Base-by-base conservation (phyloP, 2,888 invertebrate species). In the Lasioglossum villosulum region DNA sequence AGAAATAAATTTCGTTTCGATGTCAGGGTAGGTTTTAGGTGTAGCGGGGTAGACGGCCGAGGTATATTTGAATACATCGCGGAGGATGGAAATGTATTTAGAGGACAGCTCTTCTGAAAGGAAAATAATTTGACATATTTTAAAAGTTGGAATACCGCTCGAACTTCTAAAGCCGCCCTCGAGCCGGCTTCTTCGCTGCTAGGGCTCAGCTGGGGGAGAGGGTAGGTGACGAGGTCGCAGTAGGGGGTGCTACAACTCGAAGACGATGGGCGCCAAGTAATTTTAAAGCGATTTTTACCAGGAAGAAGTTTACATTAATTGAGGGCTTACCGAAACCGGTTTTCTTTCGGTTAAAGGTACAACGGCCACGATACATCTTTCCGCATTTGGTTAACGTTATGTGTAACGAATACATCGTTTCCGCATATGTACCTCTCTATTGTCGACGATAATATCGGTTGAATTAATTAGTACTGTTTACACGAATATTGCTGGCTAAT, bases 91-190 rank as follows among this genome's bases (percentile, higher is more conserved):
- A 92, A 91, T 91, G 90, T 91, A 93, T 93, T 93, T 91, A 92
- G 89, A 88, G 90, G 90, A 90, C 90, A 90, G 92, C 89, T 90
- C 89, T 89, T 90, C 90, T 90, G 92, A 93, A 92, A 92, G 91
- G 92, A 90, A 94, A 94, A 94, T 94, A 94, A 94, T 94, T 94
- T 94, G 94, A 94, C 93, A 93, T 94, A 94, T 94, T 94, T 94
- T 92, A 94, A 93, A 94, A 94, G 94, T 93, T 93, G 92, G 93
- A 94, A 93, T 94, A 93, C 93, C 93, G 93, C 91, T 91, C 88
- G 89, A 92, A 93, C 90, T 93, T 93, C 89, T 89, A 92, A 92
- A 93, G 91, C 92, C 90, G 88, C 86, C 90, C 78, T 81, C 87
- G 63, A 63, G 63, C 30, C 63, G 72, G 79, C 82, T 88, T 84